These are phyloP conservation scores for Aldrovandia affinis DNA, from an alignment of 2,797 vertebrate species.

Conservation along the genomic window DNA sequence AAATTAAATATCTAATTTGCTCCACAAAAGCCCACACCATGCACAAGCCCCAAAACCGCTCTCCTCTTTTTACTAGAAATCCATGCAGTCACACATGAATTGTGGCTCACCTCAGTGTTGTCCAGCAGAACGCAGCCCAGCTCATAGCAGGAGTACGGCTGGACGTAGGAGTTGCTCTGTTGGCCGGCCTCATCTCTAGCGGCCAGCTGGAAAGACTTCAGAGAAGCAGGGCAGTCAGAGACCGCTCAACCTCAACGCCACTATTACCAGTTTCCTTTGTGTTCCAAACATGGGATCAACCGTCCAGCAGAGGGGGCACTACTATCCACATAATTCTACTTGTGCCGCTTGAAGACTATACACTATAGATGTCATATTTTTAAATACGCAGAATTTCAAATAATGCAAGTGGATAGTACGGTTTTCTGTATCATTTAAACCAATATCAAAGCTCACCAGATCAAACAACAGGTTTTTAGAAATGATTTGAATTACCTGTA, in stretches of 20 bases:
- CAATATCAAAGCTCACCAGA: neutral
- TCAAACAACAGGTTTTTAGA: neutral
- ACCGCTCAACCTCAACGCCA: neutral
- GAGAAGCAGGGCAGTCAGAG: neutral
- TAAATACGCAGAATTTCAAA: neutral
- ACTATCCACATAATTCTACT: neutral
- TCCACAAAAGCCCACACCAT: neutral
- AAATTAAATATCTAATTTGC: neutral
- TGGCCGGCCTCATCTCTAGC: slow-evolving; percentile 86
- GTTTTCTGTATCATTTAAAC: neutral
- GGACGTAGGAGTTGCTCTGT: slow-evolving; percentile 89
- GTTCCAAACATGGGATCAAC: neutral
- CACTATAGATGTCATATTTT: neutral
- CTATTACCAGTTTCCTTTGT: neutral
- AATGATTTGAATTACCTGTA: slow-evolving; percentile 77
- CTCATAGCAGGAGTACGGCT: slow-evolving; percentile 96
- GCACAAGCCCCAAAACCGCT: neutral
- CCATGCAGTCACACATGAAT: neutral
- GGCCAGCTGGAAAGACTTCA: slow-evolving; percentile 90
- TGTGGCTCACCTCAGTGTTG: slow-evolving; percentile 80
- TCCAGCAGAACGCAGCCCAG: slow-evolving; percentile 90
- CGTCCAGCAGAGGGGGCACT: neutral
- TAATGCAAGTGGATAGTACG: neutral
- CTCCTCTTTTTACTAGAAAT: neutral
- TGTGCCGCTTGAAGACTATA: neutral